phyloP scores from a whole-genome alignment of 2,113 vertebrate genomes.

The Melospiza georgiana region DNA sequence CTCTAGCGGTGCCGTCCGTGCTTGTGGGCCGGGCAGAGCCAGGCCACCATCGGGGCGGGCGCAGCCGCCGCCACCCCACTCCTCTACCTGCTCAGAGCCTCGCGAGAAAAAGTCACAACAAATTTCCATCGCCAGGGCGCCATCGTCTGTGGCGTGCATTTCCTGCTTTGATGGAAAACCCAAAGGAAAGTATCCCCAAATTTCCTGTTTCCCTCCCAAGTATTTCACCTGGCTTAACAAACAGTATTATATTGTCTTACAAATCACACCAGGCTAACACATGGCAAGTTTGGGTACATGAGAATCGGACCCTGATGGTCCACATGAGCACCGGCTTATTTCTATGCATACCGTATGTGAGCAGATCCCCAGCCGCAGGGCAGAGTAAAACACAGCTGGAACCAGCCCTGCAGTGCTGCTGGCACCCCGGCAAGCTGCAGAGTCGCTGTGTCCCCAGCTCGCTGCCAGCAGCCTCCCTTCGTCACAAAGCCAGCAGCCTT shows the following conservation, averaged over 20 bases:
- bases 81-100: not conserved
- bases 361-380: not conserved
- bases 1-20: fast-evolving
- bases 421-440: not conserved
- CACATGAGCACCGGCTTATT: fast-evolving
- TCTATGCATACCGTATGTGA: fast-evolving
- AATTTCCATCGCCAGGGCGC: not conserved
- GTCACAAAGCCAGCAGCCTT: not conserved
- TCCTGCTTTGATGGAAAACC: not conserved
- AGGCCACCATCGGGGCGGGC: fast-evolving
- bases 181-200: not conserved
- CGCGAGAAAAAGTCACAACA: fast-evolving
- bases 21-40: fast-evolving
- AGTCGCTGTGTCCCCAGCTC: fast-evolving
- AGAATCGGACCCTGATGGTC: not conserved
- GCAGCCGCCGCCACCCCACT: fast-evolving
- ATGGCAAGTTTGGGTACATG: not conserved
- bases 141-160: not conserved
- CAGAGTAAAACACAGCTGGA: not conserved
- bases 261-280: not conserved
- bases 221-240: not conserved
- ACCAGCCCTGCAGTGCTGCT: not conserved
- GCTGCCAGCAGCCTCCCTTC: not conserved
- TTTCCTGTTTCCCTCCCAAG: not conserved
- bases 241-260: fast-evolving